Percentiles rank a stretch among this genome's conserved stretches.
These are phyloP conservation scores for Neopipo cinnamomea DNA, from an alignment of 2,113 vertebrate species.

Conservation along the genomic window DNA sequence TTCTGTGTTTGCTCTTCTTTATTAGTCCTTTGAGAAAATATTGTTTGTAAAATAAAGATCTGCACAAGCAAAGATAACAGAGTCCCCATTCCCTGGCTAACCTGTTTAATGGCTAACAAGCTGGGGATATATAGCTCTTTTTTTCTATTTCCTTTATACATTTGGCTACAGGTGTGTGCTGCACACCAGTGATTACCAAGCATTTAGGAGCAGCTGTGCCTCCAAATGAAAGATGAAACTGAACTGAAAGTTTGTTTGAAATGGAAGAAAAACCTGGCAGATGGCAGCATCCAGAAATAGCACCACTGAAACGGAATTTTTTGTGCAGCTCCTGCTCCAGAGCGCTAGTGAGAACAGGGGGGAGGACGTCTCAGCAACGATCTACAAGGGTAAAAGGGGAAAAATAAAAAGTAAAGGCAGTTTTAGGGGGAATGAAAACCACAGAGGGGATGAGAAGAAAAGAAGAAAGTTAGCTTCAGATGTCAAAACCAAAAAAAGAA, in stretches of 20 bases:
- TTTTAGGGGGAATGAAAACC: background rate
- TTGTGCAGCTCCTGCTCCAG: background rate
- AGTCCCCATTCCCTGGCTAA: slow-evolving; percentile 74
- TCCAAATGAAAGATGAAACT: slow-evolving; percentile 30
- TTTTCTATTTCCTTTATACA: slow-evolving; percentile 24
- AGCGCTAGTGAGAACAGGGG: background rate
- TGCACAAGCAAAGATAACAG: slow-evolving; percentile 89
- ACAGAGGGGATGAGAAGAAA: background rate
- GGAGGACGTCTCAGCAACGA: background rate
- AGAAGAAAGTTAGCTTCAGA: background rate
- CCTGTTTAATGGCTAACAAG: slow-evolving; percentile 80
- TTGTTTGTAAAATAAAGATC: slow-evolving; percentile 86
- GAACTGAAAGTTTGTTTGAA: slow-evolving; percentile 50
- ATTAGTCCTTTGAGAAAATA: slow-evolving; percentile 89
- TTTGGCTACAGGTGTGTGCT: slow-evolving; percentile 25
- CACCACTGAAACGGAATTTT: background rate
- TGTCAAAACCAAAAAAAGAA: background rate
- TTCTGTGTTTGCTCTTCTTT: slow-evolving; percentile 77
- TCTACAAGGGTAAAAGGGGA: background rate
- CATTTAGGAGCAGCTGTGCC: slow-evolving; percentile 37
- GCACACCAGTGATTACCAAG: slow-evolving; percentile 32
- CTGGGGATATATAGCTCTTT: slow-evolving; percentile 57
- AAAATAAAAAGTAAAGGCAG: background rate
- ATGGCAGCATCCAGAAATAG: slow-evolving; percentile 43
- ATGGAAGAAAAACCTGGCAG: slow-evolving; percentile 46